Percentiles rank a stretch among this genome's conserved stretches.
Conservation (phyloP, 2,113 vertebrate genomes). For the Cettia cetti region DNA sequence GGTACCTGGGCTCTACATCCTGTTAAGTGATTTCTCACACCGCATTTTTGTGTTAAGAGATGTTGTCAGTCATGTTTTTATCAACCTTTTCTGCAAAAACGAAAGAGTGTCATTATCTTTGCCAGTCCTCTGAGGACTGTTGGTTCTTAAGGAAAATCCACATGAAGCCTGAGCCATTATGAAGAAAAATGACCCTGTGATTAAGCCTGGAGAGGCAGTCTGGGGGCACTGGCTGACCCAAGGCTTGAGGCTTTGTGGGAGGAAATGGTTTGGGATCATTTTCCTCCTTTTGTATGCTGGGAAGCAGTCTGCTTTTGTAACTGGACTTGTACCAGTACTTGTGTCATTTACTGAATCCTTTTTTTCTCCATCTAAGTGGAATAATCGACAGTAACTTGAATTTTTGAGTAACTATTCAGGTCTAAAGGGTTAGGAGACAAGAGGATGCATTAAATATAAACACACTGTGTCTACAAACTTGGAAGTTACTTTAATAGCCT, state of each 20-base stretch:
- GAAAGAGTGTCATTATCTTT: neutral
- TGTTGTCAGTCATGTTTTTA: neutral
- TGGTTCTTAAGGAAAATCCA: neutral
- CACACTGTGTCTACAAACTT: neutral
- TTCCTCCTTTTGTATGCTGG: neutral
- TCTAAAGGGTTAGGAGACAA: neutral
- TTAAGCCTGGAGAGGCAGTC: neutral
- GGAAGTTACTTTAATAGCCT: neutral
- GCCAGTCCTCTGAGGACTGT: neutral
- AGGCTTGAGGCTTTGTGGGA: neutral
- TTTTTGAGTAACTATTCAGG: neutral
- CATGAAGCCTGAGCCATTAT: neutral
- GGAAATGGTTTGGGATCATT: neutral
- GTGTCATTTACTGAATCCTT: neutral
- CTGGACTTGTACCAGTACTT: neutral
- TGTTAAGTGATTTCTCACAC: neutral
- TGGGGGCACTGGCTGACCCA: neutral
- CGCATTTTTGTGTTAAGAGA: neutral
- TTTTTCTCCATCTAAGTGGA: neutral
- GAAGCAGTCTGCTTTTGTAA: neutral
- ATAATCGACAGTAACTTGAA: neutral
- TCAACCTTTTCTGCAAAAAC: neutral
- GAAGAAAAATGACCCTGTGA: neutral
- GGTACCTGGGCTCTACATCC: neutral
- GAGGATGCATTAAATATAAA: neutral